Evolutionary conservation across 1,140 invertebrate genomes (phyloP).

Genomic region (Hyles vespertilio): DNA sequence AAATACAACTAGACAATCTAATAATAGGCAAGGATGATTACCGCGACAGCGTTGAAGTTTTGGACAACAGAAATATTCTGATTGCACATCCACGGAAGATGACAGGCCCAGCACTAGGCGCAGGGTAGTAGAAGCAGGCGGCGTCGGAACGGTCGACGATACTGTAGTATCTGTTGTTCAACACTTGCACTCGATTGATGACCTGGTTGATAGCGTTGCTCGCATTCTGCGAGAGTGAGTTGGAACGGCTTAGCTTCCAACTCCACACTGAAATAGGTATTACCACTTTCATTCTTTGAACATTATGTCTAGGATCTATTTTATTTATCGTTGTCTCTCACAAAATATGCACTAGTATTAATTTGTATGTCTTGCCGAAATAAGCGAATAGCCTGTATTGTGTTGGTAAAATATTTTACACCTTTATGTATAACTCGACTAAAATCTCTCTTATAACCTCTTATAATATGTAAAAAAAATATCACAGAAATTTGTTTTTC

Average conservation of each 20-base stretch:
- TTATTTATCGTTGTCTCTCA: too few relatives aligned
- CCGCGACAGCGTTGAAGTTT: conserved; percentile 30
- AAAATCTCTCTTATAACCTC: too few relatives aligned
- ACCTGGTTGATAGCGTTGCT: conserved; percentile 31
- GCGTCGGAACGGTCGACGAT: conserved; percentile 27
- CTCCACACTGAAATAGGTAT: conserved; percentile 36
- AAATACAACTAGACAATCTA: too few relatives aligned
- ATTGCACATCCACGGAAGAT: conserved; percentile 41
- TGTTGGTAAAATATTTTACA: too few relatives aligned
- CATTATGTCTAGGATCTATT: too few relatives aligned
- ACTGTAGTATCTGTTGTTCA: conserved; percentile 42
- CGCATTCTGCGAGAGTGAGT: conserved; percentile 22
- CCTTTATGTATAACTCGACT: too few relatives aligned
- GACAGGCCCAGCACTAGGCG: conserved; percentile 31
- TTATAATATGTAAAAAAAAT: too few relatives aligned
- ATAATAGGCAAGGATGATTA: conserved; percentile 12
- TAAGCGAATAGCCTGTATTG: too few relatives aligned
- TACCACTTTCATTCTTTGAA: too few relatives aligned
- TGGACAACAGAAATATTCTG: conserved; percentile 24
- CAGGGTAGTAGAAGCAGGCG: conserved; percentile 52
- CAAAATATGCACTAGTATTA: too few relatives aligned
- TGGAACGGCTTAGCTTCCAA: conserved; percentile 51
- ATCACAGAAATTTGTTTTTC: too few relatives aligned
- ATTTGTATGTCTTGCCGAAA: too few relatives aligned
- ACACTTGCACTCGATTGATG: conserved; percentile 35